These are phyloP conservation scores for Muschampia plurimacula DNA, from an alignment of 2,888 invertebrate species.

Conservation along the genomic window DNA sequence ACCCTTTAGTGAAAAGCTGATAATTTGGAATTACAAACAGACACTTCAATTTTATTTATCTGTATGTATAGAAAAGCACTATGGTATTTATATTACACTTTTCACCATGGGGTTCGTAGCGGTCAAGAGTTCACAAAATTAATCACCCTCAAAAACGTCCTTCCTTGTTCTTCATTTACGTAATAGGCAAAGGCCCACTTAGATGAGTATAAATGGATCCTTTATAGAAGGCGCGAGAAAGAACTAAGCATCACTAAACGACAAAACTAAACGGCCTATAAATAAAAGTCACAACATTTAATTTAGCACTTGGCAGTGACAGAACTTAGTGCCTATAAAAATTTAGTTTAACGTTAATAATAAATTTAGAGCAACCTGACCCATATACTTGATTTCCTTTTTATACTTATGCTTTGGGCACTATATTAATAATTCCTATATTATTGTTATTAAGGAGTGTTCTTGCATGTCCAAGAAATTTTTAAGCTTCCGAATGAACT, in stretches of 20 bases:
- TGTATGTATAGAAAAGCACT: too few species aligned
- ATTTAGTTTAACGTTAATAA: background rate
- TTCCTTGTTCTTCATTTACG: background rate
- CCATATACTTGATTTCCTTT: background rate
- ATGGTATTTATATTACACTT: background rate
- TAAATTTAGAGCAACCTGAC: background rate
- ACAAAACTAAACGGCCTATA: background rate
- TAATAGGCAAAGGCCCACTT: background rate
- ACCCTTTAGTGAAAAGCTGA: too few species aligned
- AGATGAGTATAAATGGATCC: background rate
- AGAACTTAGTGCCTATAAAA: background rate
- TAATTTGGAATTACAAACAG: too few species aligned
- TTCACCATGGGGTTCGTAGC: background rate
- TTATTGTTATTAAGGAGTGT: too few species aligned
- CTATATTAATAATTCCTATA: background rate
- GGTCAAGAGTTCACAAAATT: background rate
- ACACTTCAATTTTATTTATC: too few species aligned
- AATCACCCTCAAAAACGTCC: background rate
- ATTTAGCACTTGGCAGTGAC: slow-evolving; percentile 4
- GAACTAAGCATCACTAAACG: background rate
- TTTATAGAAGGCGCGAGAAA: background rate
- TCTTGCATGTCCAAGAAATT: too few species aligned
- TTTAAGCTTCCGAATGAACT: too few species aligned
- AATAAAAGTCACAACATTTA: background rate
- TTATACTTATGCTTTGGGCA: background rate